phyloP scores from a whole-genome alignment of 2,113 vertebrate species.

The Callithrix jacchus region DNA sequence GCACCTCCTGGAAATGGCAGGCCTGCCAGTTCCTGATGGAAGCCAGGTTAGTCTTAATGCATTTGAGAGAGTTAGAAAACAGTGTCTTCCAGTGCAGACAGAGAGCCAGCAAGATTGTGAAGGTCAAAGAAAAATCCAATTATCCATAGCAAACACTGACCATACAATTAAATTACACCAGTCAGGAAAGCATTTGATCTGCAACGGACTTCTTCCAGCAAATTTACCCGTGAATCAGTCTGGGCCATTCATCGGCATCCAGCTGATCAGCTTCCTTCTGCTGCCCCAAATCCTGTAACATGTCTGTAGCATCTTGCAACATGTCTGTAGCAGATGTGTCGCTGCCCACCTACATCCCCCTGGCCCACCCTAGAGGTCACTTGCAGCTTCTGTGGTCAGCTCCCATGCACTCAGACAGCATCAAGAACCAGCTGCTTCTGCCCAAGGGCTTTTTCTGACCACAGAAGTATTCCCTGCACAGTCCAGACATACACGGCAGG shows the following conservation, averaged over 20 bases:
- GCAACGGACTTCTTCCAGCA: conserved; percentile 51
- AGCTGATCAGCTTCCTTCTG: background rate
- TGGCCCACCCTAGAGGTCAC: background rate
- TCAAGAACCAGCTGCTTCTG: background rate
- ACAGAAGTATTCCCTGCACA: background rate
- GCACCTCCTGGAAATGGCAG: background rate
- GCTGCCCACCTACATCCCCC: no score
- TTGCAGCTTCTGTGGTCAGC: no score
- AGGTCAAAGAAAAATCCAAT: conserved; percentile 71
- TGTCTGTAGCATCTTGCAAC: background rate
- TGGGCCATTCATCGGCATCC: background rate
- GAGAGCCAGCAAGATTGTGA: conserved; percentile 42
- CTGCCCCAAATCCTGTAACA: background rate
- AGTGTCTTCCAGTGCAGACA: background rate
- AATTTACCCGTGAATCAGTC: background rate
- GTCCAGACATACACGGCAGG: background rate
- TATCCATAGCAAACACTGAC: conserved; percentile 46
- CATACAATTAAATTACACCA: conserved; percentile 53
- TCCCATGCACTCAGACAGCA: background rate
- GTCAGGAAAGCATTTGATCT: conserved; percentile 54
- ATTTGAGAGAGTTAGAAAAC: background rate
- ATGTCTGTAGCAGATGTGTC: no score
- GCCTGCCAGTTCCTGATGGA: background rate
- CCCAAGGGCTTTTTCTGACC: background rate
- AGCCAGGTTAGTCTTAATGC: background rate